Conservation (phyloP, 2,797 vertebrate species). For the Sorex maritimensis region DNA sequence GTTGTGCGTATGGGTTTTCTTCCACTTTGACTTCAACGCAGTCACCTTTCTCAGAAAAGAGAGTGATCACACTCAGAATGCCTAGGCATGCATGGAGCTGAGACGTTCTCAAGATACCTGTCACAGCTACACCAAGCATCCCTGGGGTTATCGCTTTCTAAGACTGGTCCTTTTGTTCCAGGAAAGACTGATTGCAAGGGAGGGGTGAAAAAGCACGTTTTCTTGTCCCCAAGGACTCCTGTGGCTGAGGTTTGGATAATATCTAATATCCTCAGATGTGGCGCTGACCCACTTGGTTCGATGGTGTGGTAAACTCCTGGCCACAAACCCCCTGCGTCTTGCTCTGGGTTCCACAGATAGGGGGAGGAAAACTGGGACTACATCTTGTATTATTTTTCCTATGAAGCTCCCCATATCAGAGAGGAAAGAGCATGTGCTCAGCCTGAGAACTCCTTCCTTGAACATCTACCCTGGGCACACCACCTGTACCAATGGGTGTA, state of each 20-base stretch:
- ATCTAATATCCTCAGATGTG: not conserved
- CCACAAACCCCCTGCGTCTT: not conserved
- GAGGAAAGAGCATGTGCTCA: not conserved
- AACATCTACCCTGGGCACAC: not conserved
- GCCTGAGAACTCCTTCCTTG: not conserved
- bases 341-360: too few relatives aligned
- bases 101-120: not conserved
- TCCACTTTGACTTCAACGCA: not conserved
- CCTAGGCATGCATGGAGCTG: not conserved
- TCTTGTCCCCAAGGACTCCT: not conserved
- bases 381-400: not conserved
- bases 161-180: not conserved
- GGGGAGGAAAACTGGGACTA: not conserved
- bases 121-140: not conserved
- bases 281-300: accelerated
- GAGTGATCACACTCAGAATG: not conserved
- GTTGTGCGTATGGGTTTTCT: not conserved
- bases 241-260: not conserved
- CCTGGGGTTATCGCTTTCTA: not conserved
- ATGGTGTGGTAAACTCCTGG: not conserved
- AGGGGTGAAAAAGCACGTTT: not conserved
- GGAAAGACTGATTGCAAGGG: not conserved
- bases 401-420: too few relatives aligned
- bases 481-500: not conserved
- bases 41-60: not conserved